Evolutionary conservation across 2,888 invertebrate genomes (phyloP), one percentile per base, ranked within the genome.

Genomic region (Drosophila yooni): DNA sequence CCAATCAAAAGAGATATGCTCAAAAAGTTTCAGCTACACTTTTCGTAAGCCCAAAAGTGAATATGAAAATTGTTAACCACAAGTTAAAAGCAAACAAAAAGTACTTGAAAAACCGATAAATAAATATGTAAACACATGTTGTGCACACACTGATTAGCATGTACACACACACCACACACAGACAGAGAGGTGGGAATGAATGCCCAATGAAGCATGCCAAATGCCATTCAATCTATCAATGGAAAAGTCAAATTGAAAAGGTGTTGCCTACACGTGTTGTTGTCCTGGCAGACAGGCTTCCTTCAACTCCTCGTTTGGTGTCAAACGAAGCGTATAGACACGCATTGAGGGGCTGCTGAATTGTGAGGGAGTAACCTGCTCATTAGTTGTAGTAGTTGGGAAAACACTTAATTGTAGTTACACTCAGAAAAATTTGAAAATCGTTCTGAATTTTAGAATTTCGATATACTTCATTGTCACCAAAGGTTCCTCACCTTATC

Each of bases 161-260:
- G 71, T 75, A 74, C 67, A 38, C 38, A 27, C 36, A 51, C 34
- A 62, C 50, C 62, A 50, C n/a, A 50, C 60, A 59, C 66, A 67
- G 66, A n/a, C 59, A 56, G 43, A 60, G 11, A 46, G 46, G 58
- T 48, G 59, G 59, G 56, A 68, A 57, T 72, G 67, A 36, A 57
- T 56, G 33, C 59, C 51, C 83, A 91, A 53, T 83, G 83, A 90
- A 82, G 82, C 91, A 70, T 91, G 76, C 70, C 85, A 88, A 87
- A 89, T 87, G 61, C 46, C 63, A 78, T 80, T 84, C 58, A 76
- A 80, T 75, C 65, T 64, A 72, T 69, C 65, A 68, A 67, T 15
- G 50, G 78, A 85, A 81, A 50, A 59, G 38, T 46, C 65, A 57
- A 72, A 62, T 38, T 59, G 62, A 79, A 76, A 79, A 89, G 88